Evolutionary conservation across 2,113 vertebrate species (phyloP), one percentile per base, ranked within the genome.

Genomic region (Anser brachyrhynchus): DNA sequence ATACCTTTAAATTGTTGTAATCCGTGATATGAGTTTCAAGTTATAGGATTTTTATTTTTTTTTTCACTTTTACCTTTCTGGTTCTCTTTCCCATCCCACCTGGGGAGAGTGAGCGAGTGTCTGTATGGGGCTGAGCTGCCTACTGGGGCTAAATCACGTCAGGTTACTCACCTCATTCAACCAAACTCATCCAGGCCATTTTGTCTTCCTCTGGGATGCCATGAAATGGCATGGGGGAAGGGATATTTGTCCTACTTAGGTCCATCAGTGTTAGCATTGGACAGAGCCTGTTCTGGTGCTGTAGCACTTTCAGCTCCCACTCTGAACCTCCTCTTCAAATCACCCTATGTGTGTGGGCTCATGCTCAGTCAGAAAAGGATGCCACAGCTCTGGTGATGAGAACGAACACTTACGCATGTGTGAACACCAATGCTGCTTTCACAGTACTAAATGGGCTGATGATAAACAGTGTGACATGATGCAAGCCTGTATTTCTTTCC

Each of bases 341-440:
- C 57, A 62, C 0, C 2, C 49, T 5, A 2, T 33, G 37, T 65
- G 17, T 23, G 8, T 2, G 2, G n/a, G 8, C 14, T 70, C 13
- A 0, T 71, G 33, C 65, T 76, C 7, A 37, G n/a, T 21, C 28
- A 87, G 37, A 12, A 77, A 61, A 79, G 15, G 37, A 59, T 23
- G 19, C 4, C 39, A 41, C 59, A 52, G 39, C 4, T 70, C 39
- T 5, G 5, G 43, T 21, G 35, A 41, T 19, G 51, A 84, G 25
- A 26, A 10, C 46, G 33, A 71, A 20, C 11, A 28, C 23, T 31
- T 41, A 69, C 13, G n/a, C 4, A 1, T n/a, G 11, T 26, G 26
- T 9, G 25, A 87, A 12, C 70, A 84, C 2, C 1, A 28, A 23
- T 5, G 12, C 14, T 78, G 26, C 29, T 62, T 78, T 82, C 61